Conservation (phyloP, 64 coral and sea anemone species). For the Porites lutea region DNA sequence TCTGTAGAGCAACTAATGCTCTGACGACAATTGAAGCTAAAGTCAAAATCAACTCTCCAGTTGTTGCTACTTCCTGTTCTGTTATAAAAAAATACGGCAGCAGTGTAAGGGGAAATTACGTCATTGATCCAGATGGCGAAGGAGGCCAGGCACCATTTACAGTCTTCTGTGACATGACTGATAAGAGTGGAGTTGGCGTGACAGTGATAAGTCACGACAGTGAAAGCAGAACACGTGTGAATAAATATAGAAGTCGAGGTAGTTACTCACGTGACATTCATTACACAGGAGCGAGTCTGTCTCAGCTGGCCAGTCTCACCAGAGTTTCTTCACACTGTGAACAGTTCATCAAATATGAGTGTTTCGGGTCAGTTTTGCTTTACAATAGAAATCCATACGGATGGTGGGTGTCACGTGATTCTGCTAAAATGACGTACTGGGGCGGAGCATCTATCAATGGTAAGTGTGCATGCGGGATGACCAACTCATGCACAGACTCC, state of each 20-base stretch:
- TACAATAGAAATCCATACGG: background rate
- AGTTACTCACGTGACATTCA: too few relatives aligned
- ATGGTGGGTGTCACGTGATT: conserved; percentile 16
- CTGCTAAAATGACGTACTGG: background rate
- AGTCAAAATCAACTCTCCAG: too few relatives aligned
- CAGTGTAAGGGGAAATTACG: too few relatives aligned
- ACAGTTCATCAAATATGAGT: too few relatives aligned
- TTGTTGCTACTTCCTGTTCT: too few relatives aligned
- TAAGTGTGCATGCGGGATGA: background rate
- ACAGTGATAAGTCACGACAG: conserved; percentile 12
- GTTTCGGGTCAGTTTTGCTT: background rate
- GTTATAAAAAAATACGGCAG: too few relatives aligned
- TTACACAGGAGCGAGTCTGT: background rate
- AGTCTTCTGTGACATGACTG: conserved; percentile 30
- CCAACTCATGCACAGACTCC: background rate
- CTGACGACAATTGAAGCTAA: too few relatives aligned
- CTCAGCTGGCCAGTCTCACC: conserved; percentile 17
- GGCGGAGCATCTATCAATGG: background rate
- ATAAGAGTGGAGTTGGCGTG: background rate
- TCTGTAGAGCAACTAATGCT: too few relatives aligned
- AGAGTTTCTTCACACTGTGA: background rate
- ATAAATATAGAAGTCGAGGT: background rate
- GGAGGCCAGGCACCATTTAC: background rate
- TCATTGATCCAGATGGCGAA: too few relatives aligned
- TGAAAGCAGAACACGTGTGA: background rate